Evolutionary conservation across 2,113 vertebrate genomes (phyloP).

Genomic region (Corynorhinus townsendii): DNA sequence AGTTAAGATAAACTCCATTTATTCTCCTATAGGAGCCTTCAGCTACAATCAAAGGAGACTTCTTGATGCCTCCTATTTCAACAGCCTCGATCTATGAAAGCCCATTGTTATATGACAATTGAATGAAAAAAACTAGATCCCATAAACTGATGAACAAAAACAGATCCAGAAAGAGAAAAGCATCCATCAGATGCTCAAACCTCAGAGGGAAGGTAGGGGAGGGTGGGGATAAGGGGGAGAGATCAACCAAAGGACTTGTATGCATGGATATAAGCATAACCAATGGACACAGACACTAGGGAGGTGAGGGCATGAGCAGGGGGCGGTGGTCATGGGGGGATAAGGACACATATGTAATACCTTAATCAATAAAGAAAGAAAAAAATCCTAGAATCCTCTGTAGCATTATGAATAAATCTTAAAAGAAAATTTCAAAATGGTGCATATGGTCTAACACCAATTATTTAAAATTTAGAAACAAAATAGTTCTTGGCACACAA

Average conservation of each 20-base stretch:
- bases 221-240: too few relatives aligned
- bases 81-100: neutral
- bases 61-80: neutral
- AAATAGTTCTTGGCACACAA: neutral
- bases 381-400: neutral
- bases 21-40: neutral
- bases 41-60: neutral
- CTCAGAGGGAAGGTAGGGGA: too few relatives aligned
- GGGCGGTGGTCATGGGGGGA: too few relatives aligned
- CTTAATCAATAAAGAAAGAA: neutral
- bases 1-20: neutral
- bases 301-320: too few relatives aligned
- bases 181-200: too few relatives aligned
- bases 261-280: too few relatives aligned
- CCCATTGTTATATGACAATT: too few relatives aligned
- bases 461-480: neutral
- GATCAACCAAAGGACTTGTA: too few relatives aligned
- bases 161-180: too few relatives aligned
- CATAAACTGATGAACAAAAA: too few relatives aligned
- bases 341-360: too few relatives aligned
- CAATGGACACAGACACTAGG: too few relatives aligned
- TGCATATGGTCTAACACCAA: neutral
- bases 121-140: neutral
- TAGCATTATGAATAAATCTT: neutral
- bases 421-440: conserved; percentile 9